Evolutionary conservation across 1,140 invertebrate species (phyloP), one percentile per base, ranked within the genome.

Genomic region (Ganaspis sp.): DNA sequence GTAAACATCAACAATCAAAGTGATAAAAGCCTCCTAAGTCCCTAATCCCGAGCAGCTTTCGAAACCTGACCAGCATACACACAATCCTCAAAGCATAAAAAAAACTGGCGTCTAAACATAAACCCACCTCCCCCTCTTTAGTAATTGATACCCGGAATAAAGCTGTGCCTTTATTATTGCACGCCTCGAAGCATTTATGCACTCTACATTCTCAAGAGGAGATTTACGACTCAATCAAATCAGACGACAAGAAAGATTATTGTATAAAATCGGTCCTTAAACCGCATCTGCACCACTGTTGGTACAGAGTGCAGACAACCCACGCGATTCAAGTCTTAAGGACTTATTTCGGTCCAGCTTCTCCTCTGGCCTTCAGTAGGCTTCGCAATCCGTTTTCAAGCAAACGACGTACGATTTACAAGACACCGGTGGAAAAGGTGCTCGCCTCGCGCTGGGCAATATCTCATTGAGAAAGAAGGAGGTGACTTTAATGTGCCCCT

Each of bases 401-500:
- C 79, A 85, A 83, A 82, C 75, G 78, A 73, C 73, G 45, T 42
- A 83, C 80, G 80, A 82, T 85, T 85, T 85, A 83, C 81, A 85
- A 83, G 81, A 75, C 81, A 81, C 73, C 72, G 79, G 58, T 78
- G 78, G 82, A 83, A 81, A 80, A 79, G 80, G 74, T 77, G 76
- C 76, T 76, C 75, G 74, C 45, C 72, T 70, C 76, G 78, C 77
- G 75, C 74, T 72, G 58, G 74, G 81, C 81, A 85, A 88, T 90
- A 90, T 90, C 88, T 89, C 87, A 88, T 87, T 87, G 86, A 85
- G 85, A 86, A 87, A 86, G 85, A 86, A 88, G 87, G 85, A 89
- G 87, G 87, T 90, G 90, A 91, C 90, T 91, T 91, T 91, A 91
- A 91, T 90, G 89, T 89, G 84, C 83, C 89, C 85, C 85, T 88